Percentiles rank a stretch among this genome's conserved stretches.
phyloP scores from a whole-genome alignment of 2,888 invertebrate species.

The Acanthosoma haemorrhoidale region DNA sequence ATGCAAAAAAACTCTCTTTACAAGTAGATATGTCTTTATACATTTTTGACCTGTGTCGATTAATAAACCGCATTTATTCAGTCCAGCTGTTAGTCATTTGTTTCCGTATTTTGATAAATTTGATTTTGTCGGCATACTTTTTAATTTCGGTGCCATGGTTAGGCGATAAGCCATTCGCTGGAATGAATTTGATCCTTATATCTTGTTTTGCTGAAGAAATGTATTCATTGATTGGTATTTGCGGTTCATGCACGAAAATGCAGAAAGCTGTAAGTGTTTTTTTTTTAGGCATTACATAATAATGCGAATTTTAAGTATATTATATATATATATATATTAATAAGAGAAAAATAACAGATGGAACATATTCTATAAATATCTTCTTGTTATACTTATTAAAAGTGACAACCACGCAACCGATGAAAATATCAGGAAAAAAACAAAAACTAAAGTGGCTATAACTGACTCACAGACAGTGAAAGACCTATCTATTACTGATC shows the following conservation, averaged over 20 bases:
- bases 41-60: not conserved
- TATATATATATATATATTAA: too few relatives aligned
- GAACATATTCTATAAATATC: too few relatives aligned
- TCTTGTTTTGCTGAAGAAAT: not conserved
- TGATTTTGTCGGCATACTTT: not conserved
- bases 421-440: too few relatives aligned
- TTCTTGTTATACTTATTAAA: too few relatives aligned
- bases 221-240: not conserved
- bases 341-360: too few relatives aligned
- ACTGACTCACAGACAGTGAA: too few relatives aligned
- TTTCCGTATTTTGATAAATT: not conserved
- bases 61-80: not conserved
- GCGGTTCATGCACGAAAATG: not conserved
- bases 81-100: not conserved
- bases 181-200: not conserved
- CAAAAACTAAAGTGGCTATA: too few relatives aligned
- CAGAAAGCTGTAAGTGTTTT: slow-evolving; percentile 2
- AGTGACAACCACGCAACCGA: too few relatives aligned
- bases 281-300: too few relatives aligned
- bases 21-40: not conserved
- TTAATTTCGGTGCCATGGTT: too few relatives aligned
- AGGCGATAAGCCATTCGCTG: not conserved
- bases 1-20: not conserved
- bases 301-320: too few relatives aligned
- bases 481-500: too few relatives aligned